Conservation (phyloP, 2,113 vertebrate genomes). For the Pardalotus punctatus region DNA sequence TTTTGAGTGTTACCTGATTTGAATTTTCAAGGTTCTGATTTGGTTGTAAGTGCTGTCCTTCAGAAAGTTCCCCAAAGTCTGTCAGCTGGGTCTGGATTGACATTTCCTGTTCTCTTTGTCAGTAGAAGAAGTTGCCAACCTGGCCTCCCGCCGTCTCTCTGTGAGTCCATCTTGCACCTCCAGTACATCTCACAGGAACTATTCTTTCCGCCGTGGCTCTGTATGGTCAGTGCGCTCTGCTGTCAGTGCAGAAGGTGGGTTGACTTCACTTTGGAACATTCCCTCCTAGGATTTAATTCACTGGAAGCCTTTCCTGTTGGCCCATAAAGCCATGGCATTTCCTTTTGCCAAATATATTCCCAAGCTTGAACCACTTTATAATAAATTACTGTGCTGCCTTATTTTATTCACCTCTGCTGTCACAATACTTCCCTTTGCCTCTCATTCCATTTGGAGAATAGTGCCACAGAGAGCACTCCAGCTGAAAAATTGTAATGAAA, state of each 20-base stretch:
- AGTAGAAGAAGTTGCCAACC: slow-evolving; percentile 98
- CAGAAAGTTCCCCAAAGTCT: background rate
- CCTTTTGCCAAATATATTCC: background rate
- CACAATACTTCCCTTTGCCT: background rate
- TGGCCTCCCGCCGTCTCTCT: slow-evolving; percentile 94
- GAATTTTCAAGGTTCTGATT: background rate
- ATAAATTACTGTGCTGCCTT: background rate
- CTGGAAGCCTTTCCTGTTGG: background rate
- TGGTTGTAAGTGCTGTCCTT: background rate
- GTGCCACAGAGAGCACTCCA: background rate
- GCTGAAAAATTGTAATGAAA: background rate
- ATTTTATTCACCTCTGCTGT: background rate
- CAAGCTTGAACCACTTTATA: background rate
- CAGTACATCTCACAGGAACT: slow-evolving; percentile 98
- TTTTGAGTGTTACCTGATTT: background rate
- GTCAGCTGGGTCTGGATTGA: slow-evolving; percentile 31
- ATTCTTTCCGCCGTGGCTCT: slow-evolving; percentile 94
- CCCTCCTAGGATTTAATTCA: background rate
- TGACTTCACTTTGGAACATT: background rate
- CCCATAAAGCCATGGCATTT: background rate
- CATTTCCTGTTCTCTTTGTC: slow-evolving; percentile 72
- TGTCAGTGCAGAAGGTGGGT: slow-evolving; percentile 91
- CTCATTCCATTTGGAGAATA: background rate
- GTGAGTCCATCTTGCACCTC: slow-evolving; percentile 97
- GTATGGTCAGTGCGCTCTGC: slow-evolving; percentile 95